Percentiles rank a stretch among this genome's conserved stretches.
phyloP scores from a whole-genome alignment of 2,797 vertebrate genomes.

The Sebastes hubbsi region DNA sequence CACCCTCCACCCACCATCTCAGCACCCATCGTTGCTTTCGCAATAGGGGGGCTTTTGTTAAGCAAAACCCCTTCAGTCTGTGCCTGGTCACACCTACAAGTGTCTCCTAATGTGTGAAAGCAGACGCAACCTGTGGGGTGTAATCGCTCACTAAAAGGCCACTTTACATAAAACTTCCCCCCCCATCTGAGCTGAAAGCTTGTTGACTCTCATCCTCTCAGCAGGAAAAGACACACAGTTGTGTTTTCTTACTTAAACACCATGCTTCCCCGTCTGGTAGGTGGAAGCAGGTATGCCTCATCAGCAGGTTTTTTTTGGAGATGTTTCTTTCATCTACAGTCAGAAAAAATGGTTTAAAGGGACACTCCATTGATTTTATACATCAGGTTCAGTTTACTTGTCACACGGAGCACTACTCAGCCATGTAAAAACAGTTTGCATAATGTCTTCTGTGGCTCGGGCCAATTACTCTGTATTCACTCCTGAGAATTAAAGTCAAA shows the following conservation, averaged over 20 bases:
- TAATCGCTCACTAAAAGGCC: constrained; percentile 11
- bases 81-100: constrained; percentile 56
- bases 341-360: background rate
- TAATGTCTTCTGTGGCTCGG: background rate
- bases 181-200: background rate
- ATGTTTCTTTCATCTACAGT: background rate
- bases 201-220: constrained; percentile 54
- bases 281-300: background rate
- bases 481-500: no score
- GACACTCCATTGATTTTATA: background rate
- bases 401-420: background rate
- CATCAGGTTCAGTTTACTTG: background rate
- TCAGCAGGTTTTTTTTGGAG: no score
- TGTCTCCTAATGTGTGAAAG: constrained; percentile 65
- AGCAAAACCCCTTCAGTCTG: constrained; percentile 29
- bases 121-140: constrained; percentile 37
- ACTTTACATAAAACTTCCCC: background rate
- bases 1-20: background rate
- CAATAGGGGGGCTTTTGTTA: constrained; percentile 52
- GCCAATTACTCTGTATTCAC: no score
- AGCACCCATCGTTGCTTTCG: background rate
- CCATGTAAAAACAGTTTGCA: no score
- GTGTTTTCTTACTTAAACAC: background rate
- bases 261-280: background rate
- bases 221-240: constrained; percentile 58